A percentile compares a stretch with the other conserved stretches of the same genome.
These are phyloP conservation scores for Gari tellinella DNA, from an alignment of 2,888 invertebrate species.

Conservation along the genomic window DNA sequence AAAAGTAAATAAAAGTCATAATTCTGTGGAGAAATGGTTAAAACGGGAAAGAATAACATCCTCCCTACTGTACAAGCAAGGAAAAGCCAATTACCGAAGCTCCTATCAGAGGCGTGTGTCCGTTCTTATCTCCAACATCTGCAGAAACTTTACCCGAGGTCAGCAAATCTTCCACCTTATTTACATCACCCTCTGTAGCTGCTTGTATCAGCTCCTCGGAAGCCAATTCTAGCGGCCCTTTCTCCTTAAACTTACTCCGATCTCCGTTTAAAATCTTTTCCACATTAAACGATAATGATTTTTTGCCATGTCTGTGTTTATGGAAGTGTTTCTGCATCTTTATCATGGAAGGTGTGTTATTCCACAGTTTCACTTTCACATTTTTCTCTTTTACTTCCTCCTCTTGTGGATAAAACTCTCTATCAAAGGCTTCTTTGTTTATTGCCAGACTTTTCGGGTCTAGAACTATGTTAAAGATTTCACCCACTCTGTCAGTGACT, in stretches of 20 bases:
- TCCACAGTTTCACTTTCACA: constrained; percentile 73
- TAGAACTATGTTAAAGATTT: constrained; percentile 75
- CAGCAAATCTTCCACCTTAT: constrained; percentile 76
- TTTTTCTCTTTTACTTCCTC: constrained; percentile 43
- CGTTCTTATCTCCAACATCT: constrained; percentile 81
- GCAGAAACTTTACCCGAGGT: constrained; percentile 76
- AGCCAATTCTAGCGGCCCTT: constrained; percentile 77
- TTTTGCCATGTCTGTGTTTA: constrained; percentile 69
- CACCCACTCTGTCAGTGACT: constrained; percentile 63
- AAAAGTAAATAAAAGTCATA: too few relatives aligned
- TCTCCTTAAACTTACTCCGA: constrained; percentile 66
- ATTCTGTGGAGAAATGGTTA: too few relatives aligned
- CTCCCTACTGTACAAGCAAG: not conserved
- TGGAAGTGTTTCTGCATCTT: constrained; percentile 79
- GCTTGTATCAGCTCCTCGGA: constrained; percentile 78
- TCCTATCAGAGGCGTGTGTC: constrained; percentile 81
- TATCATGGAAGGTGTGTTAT: constrained; percentile 78
- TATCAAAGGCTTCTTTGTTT: constrained; percentile 78
- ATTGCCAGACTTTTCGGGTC: constrained; percentile 80
- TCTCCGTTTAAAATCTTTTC: constrained; percentile 72
- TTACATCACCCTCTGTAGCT: constrained; percentile 74
- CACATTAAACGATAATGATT: constrained; percentile 70
- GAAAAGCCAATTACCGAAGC: constrained; percentile 75
- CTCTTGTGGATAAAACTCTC: constrained; percentile 74
- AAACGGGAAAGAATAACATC: not conserved